These are phyloP conservation scores for Drosophila niveifrons DNA, from an alignment of 2,888 invertebrate species.

Conservation along the genomic window DNA sequence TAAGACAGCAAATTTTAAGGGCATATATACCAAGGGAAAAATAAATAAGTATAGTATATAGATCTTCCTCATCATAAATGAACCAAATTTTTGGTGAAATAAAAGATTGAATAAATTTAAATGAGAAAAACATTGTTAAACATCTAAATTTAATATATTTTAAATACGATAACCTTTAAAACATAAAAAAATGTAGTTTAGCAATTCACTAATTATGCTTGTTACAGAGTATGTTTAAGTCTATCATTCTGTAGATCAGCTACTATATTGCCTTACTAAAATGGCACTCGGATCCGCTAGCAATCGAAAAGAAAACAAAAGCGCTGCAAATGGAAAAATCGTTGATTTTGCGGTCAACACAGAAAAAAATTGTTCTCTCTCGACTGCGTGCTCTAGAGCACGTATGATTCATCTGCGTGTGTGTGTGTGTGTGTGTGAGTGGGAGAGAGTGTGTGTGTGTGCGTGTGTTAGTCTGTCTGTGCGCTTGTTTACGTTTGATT, in stretches of 20 bases:
- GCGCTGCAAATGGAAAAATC: constrained; percentile 25
- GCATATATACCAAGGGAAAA: background rate
- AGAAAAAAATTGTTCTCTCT: constrained; percentile 21
- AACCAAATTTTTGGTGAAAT: no score
- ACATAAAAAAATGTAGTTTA: background rate
- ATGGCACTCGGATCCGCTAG: constrained; percentile 27
- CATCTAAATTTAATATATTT: no score
- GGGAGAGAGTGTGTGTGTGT: background rate
- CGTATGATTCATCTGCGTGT: background rate
- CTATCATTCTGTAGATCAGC: background rate
- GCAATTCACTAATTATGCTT: background rate
- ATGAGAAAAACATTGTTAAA: no score
- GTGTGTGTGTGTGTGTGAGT: background rate
- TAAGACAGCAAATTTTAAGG: background rate
- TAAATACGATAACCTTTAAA: no score
- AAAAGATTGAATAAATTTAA: no score
- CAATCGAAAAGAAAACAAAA: constrained; percentile 36
- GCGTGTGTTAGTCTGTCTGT: constrained; percentile 3
- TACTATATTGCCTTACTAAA: constrained; percentile 30
- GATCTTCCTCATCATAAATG: no score
- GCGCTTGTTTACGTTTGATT: constrained; percentile 33
- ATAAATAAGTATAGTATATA: background rate
- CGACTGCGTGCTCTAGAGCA: background rate
- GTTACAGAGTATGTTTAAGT: background rate
- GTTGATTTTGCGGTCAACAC: constrained; percentile 34